Base-by-base conservation (phyloP, 2,113 vertebrate genomes). In the Chunga burmeisteri region DNA sequence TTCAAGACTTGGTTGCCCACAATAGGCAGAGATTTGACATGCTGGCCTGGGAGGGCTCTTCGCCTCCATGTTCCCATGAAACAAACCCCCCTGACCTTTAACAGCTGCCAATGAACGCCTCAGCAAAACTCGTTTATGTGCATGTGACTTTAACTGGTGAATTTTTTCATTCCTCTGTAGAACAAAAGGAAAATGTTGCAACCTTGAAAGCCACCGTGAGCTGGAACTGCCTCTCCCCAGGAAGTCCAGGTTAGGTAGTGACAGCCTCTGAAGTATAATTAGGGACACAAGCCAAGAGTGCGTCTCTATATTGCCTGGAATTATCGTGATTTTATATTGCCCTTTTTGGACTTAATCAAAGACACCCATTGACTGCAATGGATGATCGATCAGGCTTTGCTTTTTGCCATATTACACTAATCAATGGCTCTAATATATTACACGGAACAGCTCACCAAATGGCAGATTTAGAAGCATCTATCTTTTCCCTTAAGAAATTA, bases 401-500 rank as follows among this genome's bases (percentile, higher is more conserved):
- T 98, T 98, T 98, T 95, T 96, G 93, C 94, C 93, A 90, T 96
- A 96, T 98, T 97, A 55, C 86, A 96, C 96, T 96, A 97, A 94
- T 97, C 97, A 98, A 98, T 97, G 97, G 91, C 97, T 96, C 97
- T 97, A 98, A 97, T 97, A 97, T 92, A 97, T 98, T 97, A 97
- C 94, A 94, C 9, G 78, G 95, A 97, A 86, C 95, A 87, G 94
- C 94, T 97, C 97, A 96, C 89, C 97, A 97, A 97, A 93, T 94
- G 96, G 82, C 87, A 98, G 94, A 91, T 98, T 96, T 93, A 96
- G 90, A 96, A 94, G 84, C 97, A 97, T 95, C 92, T 95, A 94
- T 96, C 95, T 96, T 94, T 94, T 94, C 96, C 93, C 90, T 92
- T 96, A 97, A 98, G 95, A 97, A 98, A 95, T 97, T 97, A 89